phyloP scores from a whole-genome alignment of 1,140 invertebrate genomes.

The Elymnias hypermnestra region DNA sequence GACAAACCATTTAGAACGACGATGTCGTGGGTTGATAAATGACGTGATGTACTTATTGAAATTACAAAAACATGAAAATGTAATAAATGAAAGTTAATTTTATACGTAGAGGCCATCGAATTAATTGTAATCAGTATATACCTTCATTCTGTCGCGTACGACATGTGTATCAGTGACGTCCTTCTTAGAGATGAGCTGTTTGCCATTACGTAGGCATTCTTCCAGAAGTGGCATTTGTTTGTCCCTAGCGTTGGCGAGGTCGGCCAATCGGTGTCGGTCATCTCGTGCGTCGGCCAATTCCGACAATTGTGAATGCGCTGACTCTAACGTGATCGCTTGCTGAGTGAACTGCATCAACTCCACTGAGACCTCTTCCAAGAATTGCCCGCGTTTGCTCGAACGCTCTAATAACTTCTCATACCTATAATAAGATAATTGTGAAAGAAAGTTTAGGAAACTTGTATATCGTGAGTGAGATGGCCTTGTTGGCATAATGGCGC shows the following conservation, averaged over 20 bases:
- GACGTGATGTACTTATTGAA: too few relatives aligned
- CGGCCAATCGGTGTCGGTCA: slow-evolving; percentile 81
- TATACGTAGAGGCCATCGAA: too few relatives aligned
- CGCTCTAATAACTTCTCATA: slow-evolving; percentile 92
- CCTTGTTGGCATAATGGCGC: too few relatives aligned
- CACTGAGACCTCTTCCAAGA: slow-evolving; percentile 87
- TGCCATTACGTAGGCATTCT: slow-evolving; percentile 87
- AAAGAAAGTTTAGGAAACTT: too few relatives aligned
- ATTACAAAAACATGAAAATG: too few relatives aligned
- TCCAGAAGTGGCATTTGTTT: slow-evolving; percentile 80
- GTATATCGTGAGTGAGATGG: too few relatives aligned
- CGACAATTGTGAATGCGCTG: slow-evolving; percentile 81
- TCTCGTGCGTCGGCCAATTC: slow-evolving; percentile 85
- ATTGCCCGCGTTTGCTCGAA: slow-evolving; percentile 85
- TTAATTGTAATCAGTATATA: too few relatives aligned
- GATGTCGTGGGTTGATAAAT: too few relatives aligned
- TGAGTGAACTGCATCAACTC: slow-evolving; percentile 84
- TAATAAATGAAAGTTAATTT: too few relatives aligned
- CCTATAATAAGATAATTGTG: slow-evolving; percentile 50
- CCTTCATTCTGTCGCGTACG: slow-evolving; percentile 91
- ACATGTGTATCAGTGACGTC: slow-evolving; percentile 91
- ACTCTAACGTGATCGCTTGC: slow-evolving; percentile 82
- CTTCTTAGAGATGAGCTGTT: slow-evolving; percentile 89
- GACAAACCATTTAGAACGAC: too few relatives aligned
- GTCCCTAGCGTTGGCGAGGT: slow-evolving; percentile 57